Conservation (phyloP, 2,888 invertebrate genomes). For the Eupithecia inturbata region DNA sequence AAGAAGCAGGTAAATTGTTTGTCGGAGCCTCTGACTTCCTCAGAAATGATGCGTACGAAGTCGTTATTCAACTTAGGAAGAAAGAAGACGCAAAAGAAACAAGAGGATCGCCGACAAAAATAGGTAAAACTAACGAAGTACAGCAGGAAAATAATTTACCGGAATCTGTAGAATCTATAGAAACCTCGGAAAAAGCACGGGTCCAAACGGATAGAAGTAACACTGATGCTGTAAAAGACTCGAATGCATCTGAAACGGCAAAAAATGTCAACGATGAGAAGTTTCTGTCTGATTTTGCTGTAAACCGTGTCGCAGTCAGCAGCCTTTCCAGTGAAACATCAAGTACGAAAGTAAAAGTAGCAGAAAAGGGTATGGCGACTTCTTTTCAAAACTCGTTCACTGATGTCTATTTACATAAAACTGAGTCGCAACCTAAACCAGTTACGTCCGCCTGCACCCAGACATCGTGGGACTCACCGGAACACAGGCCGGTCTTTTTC, state of each 20-base stretch:
- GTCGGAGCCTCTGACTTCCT: conserved; percentile 72
- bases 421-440: conserved; percentile 51
- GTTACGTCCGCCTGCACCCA: conserved; percentile 73
- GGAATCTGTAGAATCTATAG: conserved; percentile 13
- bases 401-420: conserved; percentile 48
- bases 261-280: background rate
- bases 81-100: conserved; percentile 54
- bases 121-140: conserved; percentile 29
- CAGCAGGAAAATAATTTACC: background rate
- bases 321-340: conserved; percentile 15
- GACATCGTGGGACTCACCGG: conserved; percentile 66
- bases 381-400: conserved; percentile 51
- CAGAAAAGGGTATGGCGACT: conserved; percentile 58
- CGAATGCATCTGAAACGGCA: conserved; percentile 1
- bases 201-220: background rate
- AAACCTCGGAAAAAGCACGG: background rate
- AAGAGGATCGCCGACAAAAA: conserved; percentile 34
- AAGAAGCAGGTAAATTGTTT: conserved; percentile 71
- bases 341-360: conserved; percentile 1
- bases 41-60: conserved; percentile 74
- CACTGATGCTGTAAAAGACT: conserved; percentile 9
- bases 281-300: conserved; percentile 3
- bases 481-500: conserved; percentile 62
- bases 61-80: conserved; percentile 74
- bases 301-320: conserved; percentile 10